Conservation (phyloP, 2,888 invertebrate species). For the Ophion ellenae region DNA sequence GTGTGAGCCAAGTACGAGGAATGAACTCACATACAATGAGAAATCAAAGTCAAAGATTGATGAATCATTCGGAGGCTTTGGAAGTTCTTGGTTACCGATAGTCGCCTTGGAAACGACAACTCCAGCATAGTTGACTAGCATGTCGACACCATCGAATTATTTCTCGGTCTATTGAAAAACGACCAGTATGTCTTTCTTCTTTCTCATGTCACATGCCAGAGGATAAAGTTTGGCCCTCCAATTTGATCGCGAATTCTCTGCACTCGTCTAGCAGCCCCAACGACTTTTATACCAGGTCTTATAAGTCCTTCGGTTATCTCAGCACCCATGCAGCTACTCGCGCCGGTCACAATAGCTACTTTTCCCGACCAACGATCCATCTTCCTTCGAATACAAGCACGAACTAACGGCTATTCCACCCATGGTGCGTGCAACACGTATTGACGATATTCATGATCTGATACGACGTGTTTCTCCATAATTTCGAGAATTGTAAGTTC, state of each 20-base stretch:
- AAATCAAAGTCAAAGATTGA: background rate
- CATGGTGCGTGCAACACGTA: background rate
- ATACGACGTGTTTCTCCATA: background rate
- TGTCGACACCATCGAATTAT: constrained; percentile 85
- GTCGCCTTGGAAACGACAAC: constrained; percentile 77
- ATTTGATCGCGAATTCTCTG: constrained; percentile 82
- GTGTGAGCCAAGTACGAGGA: no score
- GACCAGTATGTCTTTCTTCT: constrained; percentile 85
- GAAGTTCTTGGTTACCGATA: constrained; percentile 70
- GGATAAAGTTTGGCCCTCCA: constrained; percentile 78
- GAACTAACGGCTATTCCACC: constrained; percentile 7
- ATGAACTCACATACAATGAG: background rate
- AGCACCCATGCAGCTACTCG: constrained; percentile 87
- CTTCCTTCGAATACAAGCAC: constrained; percentile 16
- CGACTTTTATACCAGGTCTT: constrained; percentile 85
- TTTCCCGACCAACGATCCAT: constrained; percentile 87
- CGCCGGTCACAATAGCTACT: constrained; percentile 88
- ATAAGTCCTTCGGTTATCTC: constrained; percentile 83
- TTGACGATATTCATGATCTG: background rate
- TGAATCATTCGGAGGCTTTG: background rate
- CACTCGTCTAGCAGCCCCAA: constrained; percentile 85
- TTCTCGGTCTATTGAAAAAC: constrained; percentile 85
- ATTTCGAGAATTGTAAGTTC: background rate
- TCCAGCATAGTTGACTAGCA: constrained; percentile 87
- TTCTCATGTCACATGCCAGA: constrained; percentile 85